phyloP scores from a whole-genome alignment of 2,797 vertebrate genomes.

The Craterocephalus amniculus region DNA sequence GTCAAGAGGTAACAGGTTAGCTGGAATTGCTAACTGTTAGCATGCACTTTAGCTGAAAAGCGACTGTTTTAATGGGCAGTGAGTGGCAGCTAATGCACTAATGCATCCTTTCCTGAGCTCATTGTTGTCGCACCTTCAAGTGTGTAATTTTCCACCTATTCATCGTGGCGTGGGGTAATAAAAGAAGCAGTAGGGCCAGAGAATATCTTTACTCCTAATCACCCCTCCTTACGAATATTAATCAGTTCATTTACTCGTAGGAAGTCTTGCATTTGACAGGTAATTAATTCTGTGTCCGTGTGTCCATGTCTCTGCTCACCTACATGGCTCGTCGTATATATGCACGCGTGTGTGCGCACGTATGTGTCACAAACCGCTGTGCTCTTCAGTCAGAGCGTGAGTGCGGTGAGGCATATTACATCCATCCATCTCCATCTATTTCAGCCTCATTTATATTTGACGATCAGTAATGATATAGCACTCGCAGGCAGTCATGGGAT shows the following conservation, averaged over 20 bases:
- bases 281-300: slow-evolving; percentile 59
- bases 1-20: slow-evolving; percentile 3
- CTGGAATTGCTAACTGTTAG: slow-evolving; percentile 5
- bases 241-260: slow-evolving; percentile 75
- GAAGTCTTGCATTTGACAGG: slow-evolving; percentile 73
- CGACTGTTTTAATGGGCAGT: no score
- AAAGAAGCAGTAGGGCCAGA: slow-evolving; percentile 48
- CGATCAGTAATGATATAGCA: slow-evolving; percentile 32
- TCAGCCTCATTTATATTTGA: slow-evolving; percentile 42
- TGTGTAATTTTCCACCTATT: slow-evolving; percentile 53
- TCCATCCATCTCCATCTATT: slow-evolving; percentile 51
- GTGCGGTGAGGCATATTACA: slow-evolving; percentile 5
- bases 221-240: slow-evolving; percentile 62
- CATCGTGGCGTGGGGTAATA: slow-evolving; percentile 49
- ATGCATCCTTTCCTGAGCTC: slow-evolving; percentile 17
- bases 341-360: background rate
- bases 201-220: slow-evolving; percentile 71
- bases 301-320: slow-evolving; percentile 4
- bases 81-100: slow-evolving; percentile 2
- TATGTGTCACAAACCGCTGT: slow-evolving; percentile 24
- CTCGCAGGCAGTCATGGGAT: slow-evolving; percentile 41
- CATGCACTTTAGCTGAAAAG: background rate
- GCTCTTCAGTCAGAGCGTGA: slow-evolving; percentile 12
- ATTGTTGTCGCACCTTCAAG: slow-evolving; percentile 26
- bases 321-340: background rate